These are phyloP conservation scores for Anguilla obscura DNA, from an alignment of 2,797 vertebrate genomes.

Conservation along the genomic window DNA sequence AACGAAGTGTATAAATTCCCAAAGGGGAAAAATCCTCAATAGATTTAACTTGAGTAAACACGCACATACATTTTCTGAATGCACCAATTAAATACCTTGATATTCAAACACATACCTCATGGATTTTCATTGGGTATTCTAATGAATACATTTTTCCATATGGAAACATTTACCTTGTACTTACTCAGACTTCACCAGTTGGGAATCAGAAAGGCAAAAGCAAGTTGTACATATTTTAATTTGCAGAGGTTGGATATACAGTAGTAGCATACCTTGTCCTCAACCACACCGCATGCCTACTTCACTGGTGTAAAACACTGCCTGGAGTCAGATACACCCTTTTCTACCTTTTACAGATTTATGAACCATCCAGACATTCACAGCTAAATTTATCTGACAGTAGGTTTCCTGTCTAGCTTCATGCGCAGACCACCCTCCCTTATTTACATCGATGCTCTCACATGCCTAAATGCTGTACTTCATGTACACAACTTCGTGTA, in stretches of 20 bases:
- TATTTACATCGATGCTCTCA: constrained; percentile 7
- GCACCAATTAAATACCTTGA: neutral
- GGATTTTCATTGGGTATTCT: neutral
- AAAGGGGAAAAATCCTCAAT: constrained; percentile 10
- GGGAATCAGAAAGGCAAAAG: neutral
- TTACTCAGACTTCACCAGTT: neutral
- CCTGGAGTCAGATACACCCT: constrained; percentile 58
- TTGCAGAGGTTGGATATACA: neutral
- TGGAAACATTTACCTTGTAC: neutral
- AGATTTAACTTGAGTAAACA: constrained; percentile 18
- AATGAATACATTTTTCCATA: constrained; percentile 48
- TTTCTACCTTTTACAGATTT: constrained; percentile 60
- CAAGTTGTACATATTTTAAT: neutral
- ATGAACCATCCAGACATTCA: constrained; percentile 55
- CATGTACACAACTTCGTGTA: neutral
- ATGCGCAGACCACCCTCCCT: neutral
- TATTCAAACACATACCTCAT: neutral
- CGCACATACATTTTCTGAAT: constrained; percentile 9
- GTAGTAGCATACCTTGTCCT: constrained; percentile 32
- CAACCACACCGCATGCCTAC: constrained; percentile 52
- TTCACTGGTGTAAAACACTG: constrained; percentile 52
- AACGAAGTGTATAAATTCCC: constrained; percentile 8
- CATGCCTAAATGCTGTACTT: neutral
- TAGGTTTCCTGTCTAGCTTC: neutral
- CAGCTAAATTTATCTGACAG: constrained; percentile 41